Conservation (phyloP, 2,113 vertebrate species). For the Catharus fuscescens region DNA sequence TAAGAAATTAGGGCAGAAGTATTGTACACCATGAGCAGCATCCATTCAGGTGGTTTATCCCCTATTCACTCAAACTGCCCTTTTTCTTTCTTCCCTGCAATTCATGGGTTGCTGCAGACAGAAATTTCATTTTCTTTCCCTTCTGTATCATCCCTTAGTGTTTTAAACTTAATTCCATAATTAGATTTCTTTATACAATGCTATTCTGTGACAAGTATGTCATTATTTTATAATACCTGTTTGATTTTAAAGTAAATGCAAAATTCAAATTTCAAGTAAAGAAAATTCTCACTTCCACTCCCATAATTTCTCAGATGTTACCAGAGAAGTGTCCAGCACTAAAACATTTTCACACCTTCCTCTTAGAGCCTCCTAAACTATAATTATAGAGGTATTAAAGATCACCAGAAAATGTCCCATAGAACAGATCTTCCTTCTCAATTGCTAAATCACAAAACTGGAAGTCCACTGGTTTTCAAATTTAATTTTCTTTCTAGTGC, state of each 20-base stretch:
- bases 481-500: neutral
- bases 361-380: neutral
- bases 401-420: neutral
- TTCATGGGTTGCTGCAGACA: neutral
- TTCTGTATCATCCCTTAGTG: neutral
- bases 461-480: neutral
- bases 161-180: neutral
- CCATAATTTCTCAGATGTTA: neutral
- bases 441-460: neutral
- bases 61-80: neutral
- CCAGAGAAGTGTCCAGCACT: neutral
- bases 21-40: neutral
- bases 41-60: neutral
- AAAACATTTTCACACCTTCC: neutral
- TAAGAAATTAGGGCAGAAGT: neutral
- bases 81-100: neutral
- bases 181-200: neutral
- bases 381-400: neutral
- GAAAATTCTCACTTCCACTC: neutral
- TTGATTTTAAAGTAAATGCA: neutral
- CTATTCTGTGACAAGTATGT: neutral
- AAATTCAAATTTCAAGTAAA: neutral
- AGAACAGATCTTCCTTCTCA: neutral
- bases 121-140: neutral
- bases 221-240: neutral